A percentile compares a stretch with the other conserved stretches of the same genome.
These are phyloP conservation scores for Pilophorus perplexus DNA, from an alignment of 2,888 invertebrate genomes.

Conservation along the genomic window DNA sequence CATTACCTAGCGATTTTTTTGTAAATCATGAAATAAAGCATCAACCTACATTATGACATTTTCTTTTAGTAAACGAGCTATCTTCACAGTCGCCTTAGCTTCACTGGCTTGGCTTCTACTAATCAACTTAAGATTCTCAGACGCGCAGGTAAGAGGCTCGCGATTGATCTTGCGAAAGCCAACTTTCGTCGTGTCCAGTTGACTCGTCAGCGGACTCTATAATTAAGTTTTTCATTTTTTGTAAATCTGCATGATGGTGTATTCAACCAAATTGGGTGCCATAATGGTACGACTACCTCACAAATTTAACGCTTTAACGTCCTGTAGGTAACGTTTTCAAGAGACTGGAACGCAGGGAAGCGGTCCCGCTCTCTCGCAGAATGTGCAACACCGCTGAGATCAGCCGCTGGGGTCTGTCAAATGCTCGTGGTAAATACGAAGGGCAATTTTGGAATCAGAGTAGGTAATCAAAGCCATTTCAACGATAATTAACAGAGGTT, in stretches of 20 bases:
- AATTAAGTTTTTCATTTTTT: too few relatives aligned
- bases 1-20: too few relatives aligned
- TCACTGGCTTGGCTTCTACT: constrained; percentile 28
- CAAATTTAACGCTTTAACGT: too few relatives aligned
- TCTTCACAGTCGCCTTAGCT: constrained; percentile 25
- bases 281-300: too few relatives aligned
- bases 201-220: too few relatives aligned
- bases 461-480: not conserved
- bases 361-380: constrained; percentile 4
- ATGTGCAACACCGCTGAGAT: constrained; percentile 16
- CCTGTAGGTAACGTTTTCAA: constrained; percentile 35
- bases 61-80: constrained; percentile 10
- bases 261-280: too few relatives aligned
- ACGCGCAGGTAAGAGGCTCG: constrained; percentile 33
- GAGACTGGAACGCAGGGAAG: constrained; percentile 37
- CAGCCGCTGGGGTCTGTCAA: constrained; percentile 22
- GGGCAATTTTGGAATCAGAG: not conserved
- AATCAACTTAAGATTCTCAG: constrained; percentile 1
- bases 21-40: too few relatives aligned
- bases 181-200: too few relatives aligned
- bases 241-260: too few relatives aligned
- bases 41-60: not conserved
- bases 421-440: constrained; percentile 18
- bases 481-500: not conserved
- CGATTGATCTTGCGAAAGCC: too few relatives aligned